Percentiles rank a stretch among this genome's conserved stretches.
Evolutionary conservation across 2,888 invertebrate genomes (phyloP).

Genomic region (Gymnosoma rotundatum): DNA sequence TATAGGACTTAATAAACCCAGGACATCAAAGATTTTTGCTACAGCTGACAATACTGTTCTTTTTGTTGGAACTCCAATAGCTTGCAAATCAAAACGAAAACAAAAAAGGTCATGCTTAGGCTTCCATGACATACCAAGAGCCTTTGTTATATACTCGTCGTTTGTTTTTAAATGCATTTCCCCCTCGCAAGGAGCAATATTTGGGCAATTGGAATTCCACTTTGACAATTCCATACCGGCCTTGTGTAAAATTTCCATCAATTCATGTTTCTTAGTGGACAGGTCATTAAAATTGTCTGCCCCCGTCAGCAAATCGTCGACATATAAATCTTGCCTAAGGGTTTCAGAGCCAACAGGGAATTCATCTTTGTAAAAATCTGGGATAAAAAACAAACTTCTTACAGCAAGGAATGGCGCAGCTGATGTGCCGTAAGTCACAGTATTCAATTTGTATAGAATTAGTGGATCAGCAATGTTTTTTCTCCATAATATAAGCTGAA

Average conservation of each 20-base stretch:
- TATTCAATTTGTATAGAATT: constrained; percentile 29
- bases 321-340: constrained; percentile 67
- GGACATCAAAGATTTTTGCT: constrained; percentile 56
- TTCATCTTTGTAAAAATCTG: constrained; percentile 49
- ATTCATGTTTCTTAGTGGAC: too few relatives aligned
- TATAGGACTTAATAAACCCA: background rate
- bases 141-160: too few relatives aligned
- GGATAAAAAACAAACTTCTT: constrained; percentile 41
- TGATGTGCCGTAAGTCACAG: constrained; percentile 60
- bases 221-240: too few relatives aligned
- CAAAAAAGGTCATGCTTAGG: constrained; percentile 15
- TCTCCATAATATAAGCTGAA: constrained; percentile 40
- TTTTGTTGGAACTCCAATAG: too few relatives aligned
- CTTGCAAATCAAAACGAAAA: too few relatives aligned
- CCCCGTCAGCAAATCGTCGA: constrained; percentile 68
- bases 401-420: constrained; percentile 62
- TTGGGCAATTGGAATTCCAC: too few relatives aligned
- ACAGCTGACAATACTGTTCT: constrained; percentile 56
- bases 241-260: too few relatives aligned
- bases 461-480: constrained; percentile 2
- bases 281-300: constrained; percentile 15
- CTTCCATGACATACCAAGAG: constrained; percentile 7
- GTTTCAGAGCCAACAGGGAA: constrained; percentile 68
- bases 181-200: background rate
- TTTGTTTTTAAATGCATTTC: constrained; percentile 30